These are phyloP conservation scores for Sebastes cheni DNA, from an alignment of 2,797 vertebrate species.

Conservation along the genomic window DNA sequence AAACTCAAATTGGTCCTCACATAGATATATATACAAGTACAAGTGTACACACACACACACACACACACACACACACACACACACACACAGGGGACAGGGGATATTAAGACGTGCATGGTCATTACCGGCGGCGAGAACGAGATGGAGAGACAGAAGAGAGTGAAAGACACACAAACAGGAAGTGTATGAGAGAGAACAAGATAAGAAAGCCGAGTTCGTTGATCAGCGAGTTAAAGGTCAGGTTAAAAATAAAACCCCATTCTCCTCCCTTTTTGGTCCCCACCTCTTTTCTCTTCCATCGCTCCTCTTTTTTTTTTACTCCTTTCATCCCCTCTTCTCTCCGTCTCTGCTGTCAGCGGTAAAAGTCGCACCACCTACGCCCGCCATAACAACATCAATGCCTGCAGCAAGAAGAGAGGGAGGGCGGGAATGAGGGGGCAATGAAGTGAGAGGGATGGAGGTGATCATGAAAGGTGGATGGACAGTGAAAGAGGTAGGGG, in stretches of 20 bases:
- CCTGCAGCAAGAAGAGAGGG: conserved; percentile 21
- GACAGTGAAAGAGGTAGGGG: background rate
- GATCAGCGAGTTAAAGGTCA: conserved; percentile 22
- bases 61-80: background rate
- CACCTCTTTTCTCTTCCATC: background rate
- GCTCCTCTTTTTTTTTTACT: background rate
- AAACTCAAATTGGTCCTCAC: background rate
- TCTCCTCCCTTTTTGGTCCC: background rate
- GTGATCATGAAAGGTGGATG: conserved; percentile 25
- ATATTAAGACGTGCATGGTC: conserved; percentile 24
- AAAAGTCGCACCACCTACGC: conserved; percentile 9
- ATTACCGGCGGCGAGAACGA: background rate
- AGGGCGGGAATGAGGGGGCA: conserved; percentile 12
- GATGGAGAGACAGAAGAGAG: conserved; percentile 3
- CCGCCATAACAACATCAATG: conserved; percentile 19
- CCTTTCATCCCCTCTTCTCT: background rate
- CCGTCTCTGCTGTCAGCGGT: conserved; percentile 11
- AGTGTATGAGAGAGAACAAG: background rate
- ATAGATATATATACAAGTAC: background rate
- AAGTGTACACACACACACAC: background rate
- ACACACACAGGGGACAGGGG: background rate
- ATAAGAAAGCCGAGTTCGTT: background rate
- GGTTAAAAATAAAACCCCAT: conserved; percentile 17
- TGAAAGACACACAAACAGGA: background rate
- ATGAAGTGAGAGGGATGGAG: conserved; percentile 22